Percentiles rank a stretch among this genome's conserved stretches.
These are phyloP conservation scores for Pseudochromis fuscus DNA, from an alignment of 2,797 vertebrate genomes.

Conservation along the genomic window DNA sequence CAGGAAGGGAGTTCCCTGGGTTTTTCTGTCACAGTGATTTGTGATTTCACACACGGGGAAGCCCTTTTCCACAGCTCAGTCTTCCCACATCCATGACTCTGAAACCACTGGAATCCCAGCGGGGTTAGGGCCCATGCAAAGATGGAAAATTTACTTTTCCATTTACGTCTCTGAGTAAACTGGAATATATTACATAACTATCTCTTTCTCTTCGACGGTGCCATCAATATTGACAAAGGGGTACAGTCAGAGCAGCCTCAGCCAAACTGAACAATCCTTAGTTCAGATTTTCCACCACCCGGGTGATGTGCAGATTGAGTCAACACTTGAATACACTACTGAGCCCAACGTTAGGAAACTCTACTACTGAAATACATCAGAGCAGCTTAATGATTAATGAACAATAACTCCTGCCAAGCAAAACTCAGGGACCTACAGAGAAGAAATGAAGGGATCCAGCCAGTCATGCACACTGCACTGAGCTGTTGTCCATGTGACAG, in stretches of 20 bases:
- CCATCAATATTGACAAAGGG: slow-evolving; percentile 1
- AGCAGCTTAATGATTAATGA: slow-evolving; percentile 26
- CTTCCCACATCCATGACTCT: slow-evolving; percentile 41
- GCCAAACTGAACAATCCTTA: slow-evolving; percentile 6
- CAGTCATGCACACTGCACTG: slow-evolving; percentile 9
- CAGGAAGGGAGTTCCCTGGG: slow-evolving; percentile 64
- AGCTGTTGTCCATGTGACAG: slow-evolving; percentile 17
- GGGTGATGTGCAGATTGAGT: slow-evolving; percentile 11
- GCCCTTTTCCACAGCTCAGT: slow-evolving; percentile 60
- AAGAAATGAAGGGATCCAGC: not conserved
- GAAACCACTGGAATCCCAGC: slow-evolving; percentile 59
- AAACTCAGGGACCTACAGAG: no score
- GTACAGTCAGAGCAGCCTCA: not conserved
- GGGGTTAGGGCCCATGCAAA: slow-evolving; percentile 24
- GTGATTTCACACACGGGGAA: slow-evolving; percentile 66
- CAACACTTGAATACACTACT: slow-evolving; percentile 5
- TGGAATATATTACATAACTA: slow-evolving; percentile 49
- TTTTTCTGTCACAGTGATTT: slow-evolving; percentile 60
- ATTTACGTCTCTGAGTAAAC: slow-evolving; percentile 32
- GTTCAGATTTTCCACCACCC: slow-evolving; percentile 13
- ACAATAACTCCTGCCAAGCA: slow-evolving; percentile 7
- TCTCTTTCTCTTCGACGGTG: not conserved
- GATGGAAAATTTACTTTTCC: slow-evolving; percentile 63
- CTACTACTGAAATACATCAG: slow-evolving; percentile 11
- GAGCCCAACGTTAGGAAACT: slow-evolving; percentile 28